Conservation (phyloP, 2,113 vertebrate genomes). For the Tricholaema leucomelas region DNA sequence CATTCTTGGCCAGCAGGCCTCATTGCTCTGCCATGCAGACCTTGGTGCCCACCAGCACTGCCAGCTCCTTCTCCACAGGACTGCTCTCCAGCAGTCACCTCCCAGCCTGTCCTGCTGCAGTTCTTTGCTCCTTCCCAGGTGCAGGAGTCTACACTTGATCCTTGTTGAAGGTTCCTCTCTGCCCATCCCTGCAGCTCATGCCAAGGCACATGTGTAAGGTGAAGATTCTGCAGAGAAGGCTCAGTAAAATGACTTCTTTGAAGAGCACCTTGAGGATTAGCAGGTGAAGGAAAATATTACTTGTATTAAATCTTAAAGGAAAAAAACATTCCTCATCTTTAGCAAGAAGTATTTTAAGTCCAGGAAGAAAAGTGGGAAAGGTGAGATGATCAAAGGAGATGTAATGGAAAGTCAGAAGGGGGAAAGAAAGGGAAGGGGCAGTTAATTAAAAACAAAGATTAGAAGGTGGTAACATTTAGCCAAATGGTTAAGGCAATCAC, state of each 20-base stretch:
- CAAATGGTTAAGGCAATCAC: background rate
- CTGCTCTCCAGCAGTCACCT: too few species aligned
- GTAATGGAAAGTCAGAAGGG: background rate
- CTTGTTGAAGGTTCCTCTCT: too few species aligned
- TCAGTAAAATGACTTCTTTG: background rate
- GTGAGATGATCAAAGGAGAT: background rate
- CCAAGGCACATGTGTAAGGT: background rate
- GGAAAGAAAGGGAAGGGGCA: background rate
- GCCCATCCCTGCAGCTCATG: too few species aligned
- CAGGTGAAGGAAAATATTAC: background rate
- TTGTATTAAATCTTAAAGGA: background rate
- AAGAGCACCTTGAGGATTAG: background rate
- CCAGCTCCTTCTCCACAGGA: too few species aligned
- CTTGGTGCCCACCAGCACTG: too few species aligned
- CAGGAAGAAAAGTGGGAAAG: background rate
- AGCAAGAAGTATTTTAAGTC: background rate
- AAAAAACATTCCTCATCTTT: background rate
- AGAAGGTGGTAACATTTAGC: background rate
- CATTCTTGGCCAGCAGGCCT: too few species aligned
- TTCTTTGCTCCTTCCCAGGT: too few species aligned
- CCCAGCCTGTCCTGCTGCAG: too few species aligned
- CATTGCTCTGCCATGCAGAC: too few species aligned
- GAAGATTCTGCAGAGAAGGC: background rate
- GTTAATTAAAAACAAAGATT: background rate
- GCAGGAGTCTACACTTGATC: too few species aligned